These are phyloP conservation scores for Drosophila rufa DNA, from an alignment of 1,140 invertebrate genomes.

Conservation along the genomic window DNA sequence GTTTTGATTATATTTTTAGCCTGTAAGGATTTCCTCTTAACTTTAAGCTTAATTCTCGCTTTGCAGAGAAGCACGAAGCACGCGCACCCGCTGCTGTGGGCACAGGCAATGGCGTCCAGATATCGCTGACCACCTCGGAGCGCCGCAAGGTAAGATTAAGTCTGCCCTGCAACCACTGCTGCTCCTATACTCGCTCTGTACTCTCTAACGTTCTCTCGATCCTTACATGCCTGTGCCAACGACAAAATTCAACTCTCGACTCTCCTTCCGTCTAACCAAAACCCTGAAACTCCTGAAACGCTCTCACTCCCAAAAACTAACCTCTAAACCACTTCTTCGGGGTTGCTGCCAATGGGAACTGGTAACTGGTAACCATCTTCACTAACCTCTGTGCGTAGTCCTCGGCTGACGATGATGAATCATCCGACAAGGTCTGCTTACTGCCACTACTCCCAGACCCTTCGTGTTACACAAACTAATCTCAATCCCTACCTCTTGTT, in stretches of 20 bases:
- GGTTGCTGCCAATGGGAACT: constrained; percentile 27
- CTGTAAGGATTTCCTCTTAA: too few species aligned
- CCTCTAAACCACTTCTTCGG: constrained; percentile 15
- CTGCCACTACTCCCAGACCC: neutral
- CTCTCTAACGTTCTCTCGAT: constrained; percentile 18
- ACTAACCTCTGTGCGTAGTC: constrained; percentile 61
- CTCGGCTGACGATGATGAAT: constrained; percentile 84
- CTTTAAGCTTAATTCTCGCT: too few species aligned
- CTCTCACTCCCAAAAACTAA: constrained; percentile 26
- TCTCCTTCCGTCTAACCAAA: constrained; percentile 37
- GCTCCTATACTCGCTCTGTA: neutral
- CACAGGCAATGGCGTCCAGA: constrained; percentile 85
- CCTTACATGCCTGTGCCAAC: constrained; percentile 56
- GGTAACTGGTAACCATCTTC: constrained; percentile 14
- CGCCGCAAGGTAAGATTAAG: constrained; percentile 86
- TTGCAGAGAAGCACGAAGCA: constrained; percentile 55
- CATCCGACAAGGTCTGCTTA: constrained; percentile 81
- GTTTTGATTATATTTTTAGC: neutral
- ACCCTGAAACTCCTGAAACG: constrained; percentile 8
- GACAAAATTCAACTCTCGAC: constrained; percentile 44
- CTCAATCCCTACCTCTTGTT: neutral
- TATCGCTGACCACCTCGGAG: constrained; percentile 91
- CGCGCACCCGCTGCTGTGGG: constrained; percentile 32
- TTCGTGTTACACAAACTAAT: constrained; percentile 1
- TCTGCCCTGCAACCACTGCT: too few species aligned